These are phyloP conservation scores for Eupithecia inturbata DNA, from an alignment of 2,888 invertebrate genomes.

Conservation along the genomic window DNA sequence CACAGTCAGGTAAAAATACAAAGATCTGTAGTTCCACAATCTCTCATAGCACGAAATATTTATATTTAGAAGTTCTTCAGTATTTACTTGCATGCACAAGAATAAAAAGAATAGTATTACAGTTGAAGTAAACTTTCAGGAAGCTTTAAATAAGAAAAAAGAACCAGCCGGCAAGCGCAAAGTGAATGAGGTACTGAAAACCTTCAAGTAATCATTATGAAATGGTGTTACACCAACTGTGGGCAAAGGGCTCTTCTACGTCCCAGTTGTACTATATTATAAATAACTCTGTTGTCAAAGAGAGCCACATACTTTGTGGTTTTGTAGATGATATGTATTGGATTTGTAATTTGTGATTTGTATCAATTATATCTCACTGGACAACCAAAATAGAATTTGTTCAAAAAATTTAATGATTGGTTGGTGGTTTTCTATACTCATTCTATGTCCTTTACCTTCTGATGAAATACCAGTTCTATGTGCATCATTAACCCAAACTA, in stretches of 20 bases:
- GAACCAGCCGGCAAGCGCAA: constrained; percentile 79
- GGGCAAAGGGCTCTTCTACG: constrained; percentile 67
- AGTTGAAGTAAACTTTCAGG: constrained; percentile 80
- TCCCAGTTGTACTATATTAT: background rate
- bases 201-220: constrained; percentile 74
- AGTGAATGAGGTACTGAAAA: constrained; percentile 84
- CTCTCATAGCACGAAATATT: too few relatives aligned
- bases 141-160: constrained; percentile 83
- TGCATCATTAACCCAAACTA: background rate
- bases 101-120: constrained; percentile 53
- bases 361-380: constrained; percentile 47
- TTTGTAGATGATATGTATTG: background rate
- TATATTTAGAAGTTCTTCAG: too few relatives aligned
- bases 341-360: background rate
- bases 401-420: constrained; percentile 44
- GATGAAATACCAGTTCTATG: constrained; percentile 53
- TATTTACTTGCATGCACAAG: too few relatives aligned
- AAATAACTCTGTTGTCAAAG: background rate
- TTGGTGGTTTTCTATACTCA: constrained; percentile 82
- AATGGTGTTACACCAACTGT: constrained; percentile 60
- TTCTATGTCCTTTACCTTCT: constrained; percentile 78
- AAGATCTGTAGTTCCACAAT: too few relatives aligned
- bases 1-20: too few relatives aligned
- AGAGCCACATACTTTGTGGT: background rate
- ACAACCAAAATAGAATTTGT: constrained; percentile 3